Conservation (phyloP, 2,113 vertebrate species). For the Craseonycteris thonglongyai region DNA sequence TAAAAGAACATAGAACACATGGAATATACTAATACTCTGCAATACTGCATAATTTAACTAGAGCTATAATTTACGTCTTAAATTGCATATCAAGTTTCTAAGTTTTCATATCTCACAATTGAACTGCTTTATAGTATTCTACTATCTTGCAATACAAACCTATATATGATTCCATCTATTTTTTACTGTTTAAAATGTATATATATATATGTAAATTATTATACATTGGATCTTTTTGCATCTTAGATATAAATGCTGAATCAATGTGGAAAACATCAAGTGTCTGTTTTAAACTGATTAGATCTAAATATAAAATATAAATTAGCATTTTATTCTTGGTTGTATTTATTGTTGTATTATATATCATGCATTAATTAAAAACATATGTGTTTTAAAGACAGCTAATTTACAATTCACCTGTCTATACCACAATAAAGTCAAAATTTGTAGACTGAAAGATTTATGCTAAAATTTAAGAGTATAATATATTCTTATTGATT, state of each 20-base stretch:
- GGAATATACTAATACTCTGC: background rate
- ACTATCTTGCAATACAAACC: constrained; percentile 72
- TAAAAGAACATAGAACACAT: background rate
- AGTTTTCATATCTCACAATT: constrained; percentile 79
- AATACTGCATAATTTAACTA: constrained; percentile 50
- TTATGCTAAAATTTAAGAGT: constrained; percentile 63
- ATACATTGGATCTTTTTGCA: constrained; percentile 77
- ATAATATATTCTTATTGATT: constrained; percentile 74
- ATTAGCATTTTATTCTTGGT: constrained; percentile 84
- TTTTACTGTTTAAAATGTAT: constrained; percentile 86
- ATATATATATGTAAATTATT: constrained; percentile 87
- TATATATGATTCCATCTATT: constrained; percentile 77
- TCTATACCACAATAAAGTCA: constrained; percentile 44
- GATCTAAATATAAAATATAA: constrained; percentile 82
- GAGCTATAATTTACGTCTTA: constrained; percentile 78
- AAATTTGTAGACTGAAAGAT: constrained; percentile 67
- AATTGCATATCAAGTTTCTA: constrained; percentile 78
- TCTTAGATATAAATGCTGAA: constrained; percentile 82
- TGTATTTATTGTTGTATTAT: constrained; percentile 82
- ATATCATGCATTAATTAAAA: constrained; percentile 74
- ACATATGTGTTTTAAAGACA: constrained; percentile 71
- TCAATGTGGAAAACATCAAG: constrained; percentile 78
- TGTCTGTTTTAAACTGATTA: constrained; percentile 81
- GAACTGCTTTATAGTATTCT: constrained; percentile 73
- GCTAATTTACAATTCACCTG: constrained; percentile 66